Evolutionary conservation across 1,140 invertebrate species (phyloP), one percentile per base, ranked within the genome.

Genomic region (Megalopta genalis): DNA sequence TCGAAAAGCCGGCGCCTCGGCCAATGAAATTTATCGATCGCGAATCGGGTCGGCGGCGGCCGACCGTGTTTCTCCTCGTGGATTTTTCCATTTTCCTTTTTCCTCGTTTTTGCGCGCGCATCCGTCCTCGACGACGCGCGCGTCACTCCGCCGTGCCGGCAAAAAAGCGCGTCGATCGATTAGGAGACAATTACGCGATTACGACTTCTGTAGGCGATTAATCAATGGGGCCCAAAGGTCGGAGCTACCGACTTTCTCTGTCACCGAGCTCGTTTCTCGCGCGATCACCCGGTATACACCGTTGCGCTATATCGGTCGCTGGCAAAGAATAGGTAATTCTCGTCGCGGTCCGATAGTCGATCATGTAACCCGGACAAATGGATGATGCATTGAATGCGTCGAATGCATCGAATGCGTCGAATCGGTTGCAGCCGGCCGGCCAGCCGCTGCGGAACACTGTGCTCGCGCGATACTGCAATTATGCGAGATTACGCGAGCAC

Each of bases 21-120:
- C 27, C 39, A 85, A 85, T 83, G 76, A 80, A 83, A 80, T 77
- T 74, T 81, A 81, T 85, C 82, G 82, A 85, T 85, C 65, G 59
- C 63, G 63, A 52, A 54, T 74, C 73, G 42, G n/a, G 42, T 14
- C 57, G 49, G n/a, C 66, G 66, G 37, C 42, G n/a, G 37, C 8
- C n/a, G n/a, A 27, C 12, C 39, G 23, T n/a, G n/a, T 60, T 77
- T 37, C 6, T 63, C 6, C 8, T 37, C 49, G 21, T n/a, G 16
- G 2, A 52, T 21, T 52, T 52, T 52, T 52, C 49, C 16, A 14
- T 21, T 32, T 81, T 77, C 39, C 14, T 65, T 67, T 83, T 73
- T 70, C 49, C 67, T 42, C 4, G 32, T 52, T 37, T 67, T 65
- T 77, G 37, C 62, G 39, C 25, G 3, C 57, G 52, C 42, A 42